A percentile compares a stretch with the other conserved stretches of the same genome.
Conservation (phyloP, 2,797 vertebrate genomes). For the Gymnodraco acuticeps region DNA sequence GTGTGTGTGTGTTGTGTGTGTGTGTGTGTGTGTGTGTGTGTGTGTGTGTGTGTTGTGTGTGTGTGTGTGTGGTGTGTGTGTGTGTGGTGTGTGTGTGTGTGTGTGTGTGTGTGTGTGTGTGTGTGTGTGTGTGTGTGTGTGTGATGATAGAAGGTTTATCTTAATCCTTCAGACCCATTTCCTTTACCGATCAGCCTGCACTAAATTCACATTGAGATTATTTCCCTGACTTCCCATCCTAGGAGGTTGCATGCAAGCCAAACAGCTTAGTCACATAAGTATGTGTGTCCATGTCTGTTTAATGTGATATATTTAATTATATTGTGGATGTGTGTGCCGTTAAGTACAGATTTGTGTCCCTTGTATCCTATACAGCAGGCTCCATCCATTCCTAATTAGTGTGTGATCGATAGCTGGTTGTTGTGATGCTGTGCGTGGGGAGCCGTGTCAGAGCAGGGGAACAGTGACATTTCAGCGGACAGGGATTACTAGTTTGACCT, state of each 20-base stretch:
- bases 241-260: conserved; percentile 20
- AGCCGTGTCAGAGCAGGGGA: conserved; percentile 62
- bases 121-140: background rate
- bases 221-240: conserved; percentile 42
- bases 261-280: conserved; percentile 38
- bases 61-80: background rate
- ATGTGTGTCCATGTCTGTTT: conserved; percentile 26
- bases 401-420: conserved; percentile 74
- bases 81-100: background rate
- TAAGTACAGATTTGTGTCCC: conserved; percentile 30
- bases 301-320: conserved; percentile 26
- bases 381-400: conserved; percentile 79
- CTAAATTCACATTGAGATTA: conserved; percentile 49
- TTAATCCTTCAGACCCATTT: conserved; percentile 42
- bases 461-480: conserved; percentile 75
- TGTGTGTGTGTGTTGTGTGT: background rate
- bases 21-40: background rate
- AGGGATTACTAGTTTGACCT: conserved; percentile 82
- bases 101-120: background rate
- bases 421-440: conserved; percentile 71
- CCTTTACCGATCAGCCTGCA: conserved; percentile 42
- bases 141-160: conserved; percentile 10
- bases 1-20: background rate
- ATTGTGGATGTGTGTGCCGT: conserved; percentile 4
- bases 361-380: conserved; percentile 34